Evolutionary conservation across 2,888 invertebrate species (phyloP).

Genomic region (Monopis laevigella): DNA sequence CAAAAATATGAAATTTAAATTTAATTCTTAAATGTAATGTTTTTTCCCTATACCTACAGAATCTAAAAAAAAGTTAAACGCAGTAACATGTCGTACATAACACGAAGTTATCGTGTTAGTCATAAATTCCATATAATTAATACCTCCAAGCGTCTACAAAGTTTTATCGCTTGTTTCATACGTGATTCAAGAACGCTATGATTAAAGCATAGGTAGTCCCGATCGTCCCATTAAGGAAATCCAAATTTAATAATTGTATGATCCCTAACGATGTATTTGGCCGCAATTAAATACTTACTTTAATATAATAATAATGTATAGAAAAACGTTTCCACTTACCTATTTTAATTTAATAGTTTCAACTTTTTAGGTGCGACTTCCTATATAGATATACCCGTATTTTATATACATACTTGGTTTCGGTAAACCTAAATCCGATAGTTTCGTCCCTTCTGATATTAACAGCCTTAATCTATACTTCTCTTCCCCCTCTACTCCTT

Average conservation of each 20-base stretch:
- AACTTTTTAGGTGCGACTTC: background rate
- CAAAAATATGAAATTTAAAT: too few species aligned
- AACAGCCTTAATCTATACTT: too few species aligned
- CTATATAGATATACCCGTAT: too few species aligned
- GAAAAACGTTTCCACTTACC: background rate
- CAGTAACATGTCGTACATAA: too few species aligned
- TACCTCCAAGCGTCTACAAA: slow-evolving; percentile 41
- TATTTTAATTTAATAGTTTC: background rate
- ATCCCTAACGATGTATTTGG: slow-evolving; percentile 21
- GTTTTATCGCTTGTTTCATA: slow-evolving; percentile 47
- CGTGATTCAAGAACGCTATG: slow-evolving; percentile 40
- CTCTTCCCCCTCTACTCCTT: too few species aligned
- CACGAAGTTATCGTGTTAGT: slow-evolving; percentile 27
- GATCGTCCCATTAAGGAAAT: slow-evolving; percentile 29
- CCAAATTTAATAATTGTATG: slow-evolving; percentile 23
- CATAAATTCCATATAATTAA: slow-evolving; percentile 39
- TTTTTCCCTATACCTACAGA: too few species aligned
- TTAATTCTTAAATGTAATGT: too few species aligned
- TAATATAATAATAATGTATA: background rate
- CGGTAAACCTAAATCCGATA: too few species aligned
- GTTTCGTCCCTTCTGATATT: too few species aligned
- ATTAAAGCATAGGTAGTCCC: slow-evolving; percentile 28
- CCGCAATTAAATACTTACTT: slow-evolving; percentile 1
- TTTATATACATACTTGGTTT: too few species aligned
- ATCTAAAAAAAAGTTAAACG: too few species aligned